Evolutionary conservation across 2,113 vertebrate species (phyloP).

Genomic region (Gopherus flavomarginatus): DNA sequence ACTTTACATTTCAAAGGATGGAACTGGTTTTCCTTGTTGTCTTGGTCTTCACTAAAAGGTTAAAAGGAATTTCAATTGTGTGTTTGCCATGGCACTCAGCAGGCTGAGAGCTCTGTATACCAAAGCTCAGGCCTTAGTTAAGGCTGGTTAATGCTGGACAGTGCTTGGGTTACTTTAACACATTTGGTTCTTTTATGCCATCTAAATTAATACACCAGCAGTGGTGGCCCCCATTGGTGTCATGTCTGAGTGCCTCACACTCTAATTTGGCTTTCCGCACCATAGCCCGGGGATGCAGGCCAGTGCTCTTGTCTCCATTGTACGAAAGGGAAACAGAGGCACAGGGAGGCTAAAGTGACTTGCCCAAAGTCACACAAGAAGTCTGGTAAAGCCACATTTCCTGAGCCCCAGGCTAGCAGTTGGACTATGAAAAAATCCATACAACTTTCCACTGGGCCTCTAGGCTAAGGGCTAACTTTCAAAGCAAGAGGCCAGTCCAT

Average conservation of each 20-base stretch:
- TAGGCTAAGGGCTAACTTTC: too few species aligned
- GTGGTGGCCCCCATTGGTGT: too few species aligned
- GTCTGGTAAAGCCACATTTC: neutral
- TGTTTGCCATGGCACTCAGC: neutral
- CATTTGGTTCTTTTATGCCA: neutral
- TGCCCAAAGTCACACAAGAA: neutral
- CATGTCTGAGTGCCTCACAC: neutral
- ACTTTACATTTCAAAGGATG: too few species aligned
- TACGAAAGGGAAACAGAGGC: neutral
- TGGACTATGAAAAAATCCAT: neutral
- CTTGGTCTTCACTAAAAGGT: too few species aligned
- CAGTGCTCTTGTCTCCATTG: accelerated
- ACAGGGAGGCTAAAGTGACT: accelerated
- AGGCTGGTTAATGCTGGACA: neutral
- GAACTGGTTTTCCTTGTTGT: too few species aligned
- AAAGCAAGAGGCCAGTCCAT: neutral
- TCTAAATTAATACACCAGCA: neutral
- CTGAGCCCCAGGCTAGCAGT: neutral
- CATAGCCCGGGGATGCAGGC: neutral
- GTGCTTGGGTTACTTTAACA: neutral
- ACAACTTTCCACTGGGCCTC: neutral
- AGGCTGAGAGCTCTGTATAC: neutral
- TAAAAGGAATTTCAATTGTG: too few species aligned
- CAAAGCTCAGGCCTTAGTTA: neutral
- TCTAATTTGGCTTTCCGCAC: neutral